Evolutionary conservation across 2,113 vertebrate genomes (phyloP).

Genomic region (Oncorhynchus tshawytscha): DNA sequence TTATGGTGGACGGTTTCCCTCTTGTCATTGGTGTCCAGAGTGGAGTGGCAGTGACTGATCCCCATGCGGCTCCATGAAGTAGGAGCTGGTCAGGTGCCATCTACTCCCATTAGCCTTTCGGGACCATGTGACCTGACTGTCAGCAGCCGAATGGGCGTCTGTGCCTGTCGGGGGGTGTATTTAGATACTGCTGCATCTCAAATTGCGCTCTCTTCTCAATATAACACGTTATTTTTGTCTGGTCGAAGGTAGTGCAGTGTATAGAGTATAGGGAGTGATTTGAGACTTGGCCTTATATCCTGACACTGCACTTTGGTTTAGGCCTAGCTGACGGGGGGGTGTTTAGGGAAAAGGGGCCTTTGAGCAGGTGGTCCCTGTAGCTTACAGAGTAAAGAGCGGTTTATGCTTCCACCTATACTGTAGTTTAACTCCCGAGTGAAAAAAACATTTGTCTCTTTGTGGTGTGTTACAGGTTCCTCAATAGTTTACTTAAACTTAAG

Average conservation of each 20-base stretch:
- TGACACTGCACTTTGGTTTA: not conserved
- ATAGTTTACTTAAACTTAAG: not conserved
- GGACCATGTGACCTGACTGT: not conserved
- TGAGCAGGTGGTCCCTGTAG: not conserved
- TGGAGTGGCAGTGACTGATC: slow-evolving; percentile 2
- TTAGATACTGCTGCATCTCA: not conserved
- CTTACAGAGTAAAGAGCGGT: not conserved
- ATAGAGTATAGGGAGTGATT: not conserved
- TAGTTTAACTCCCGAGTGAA: not conserved
- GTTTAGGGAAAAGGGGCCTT: not conserved
- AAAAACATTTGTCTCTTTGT: not conserved
- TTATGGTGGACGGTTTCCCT: slow-evolving; percentile 20
- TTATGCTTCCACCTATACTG: not conserved
- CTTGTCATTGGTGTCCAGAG: slow-evolving; percentile 23
- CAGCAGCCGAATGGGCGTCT: not conserved
- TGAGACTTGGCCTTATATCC: not conserved
- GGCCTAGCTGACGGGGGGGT: not conserved
- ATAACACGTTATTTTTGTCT: not conserved
- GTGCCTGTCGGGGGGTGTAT: not conserved
- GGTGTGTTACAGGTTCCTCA: not conserved
- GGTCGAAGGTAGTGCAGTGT: not conserved
- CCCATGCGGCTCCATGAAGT: slow-evolving; percentile 29
- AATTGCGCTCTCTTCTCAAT: not conserved
- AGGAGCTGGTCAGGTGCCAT: slow-evolving; percentile 6
- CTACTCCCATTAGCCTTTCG: not conserved